These are phyloP conservation scores for Manis crassicaudata DNA, from an alignment of 2,797 vertebrate species.

Conservation along the genomic window DNA sequence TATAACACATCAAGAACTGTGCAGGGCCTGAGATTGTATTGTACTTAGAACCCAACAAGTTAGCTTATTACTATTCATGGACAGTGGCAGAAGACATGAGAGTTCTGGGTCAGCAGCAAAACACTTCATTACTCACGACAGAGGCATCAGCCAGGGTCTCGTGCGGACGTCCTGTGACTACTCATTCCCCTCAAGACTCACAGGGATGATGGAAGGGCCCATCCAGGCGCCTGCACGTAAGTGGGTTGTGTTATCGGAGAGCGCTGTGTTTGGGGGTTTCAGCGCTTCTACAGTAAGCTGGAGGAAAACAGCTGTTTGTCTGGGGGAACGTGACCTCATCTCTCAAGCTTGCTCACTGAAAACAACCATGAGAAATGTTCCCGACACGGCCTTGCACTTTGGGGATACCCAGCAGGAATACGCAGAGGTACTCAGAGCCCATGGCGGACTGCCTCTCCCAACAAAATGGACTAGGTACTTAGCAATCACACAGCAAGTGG, in stretches of 20 bases:
- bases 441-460: background rate
- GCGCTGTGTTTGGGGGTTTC: background rate
- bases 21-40: background rate
- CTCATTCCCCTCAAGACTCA: background rate
- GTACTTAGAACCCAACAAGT: background rate
- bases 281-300: background rate
- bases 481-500: background rate
- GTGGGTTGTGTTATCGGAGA: background rate
- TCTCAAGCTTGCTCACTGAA: slow-evolving; percentile 24
- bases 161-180: background rate
- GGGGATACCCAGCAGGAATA: background rate
- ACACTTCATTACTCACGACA: background rate
- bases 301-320: background rate
- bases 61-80: background rate
- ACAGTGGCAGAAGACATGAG: background rate
- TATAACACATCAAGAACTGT: background rate
- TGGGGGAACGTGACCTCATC: background rate
- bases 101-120: background rate
- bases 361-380: slow-evolving; percentile 43
- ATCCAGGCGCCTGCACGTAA: background rate
- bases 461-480: background rate
- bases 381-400: background rate
- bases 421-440: background rate
- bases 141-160: background rate
- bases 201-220: background rate